Percentiles rank a stretch among this genome's conserved stretches.
These are phyloP conservation scores for Anhinga anhinga DNA, from an alignment of 2,113 vertebrate genomes.

Conservation along the genomic window DNA sequence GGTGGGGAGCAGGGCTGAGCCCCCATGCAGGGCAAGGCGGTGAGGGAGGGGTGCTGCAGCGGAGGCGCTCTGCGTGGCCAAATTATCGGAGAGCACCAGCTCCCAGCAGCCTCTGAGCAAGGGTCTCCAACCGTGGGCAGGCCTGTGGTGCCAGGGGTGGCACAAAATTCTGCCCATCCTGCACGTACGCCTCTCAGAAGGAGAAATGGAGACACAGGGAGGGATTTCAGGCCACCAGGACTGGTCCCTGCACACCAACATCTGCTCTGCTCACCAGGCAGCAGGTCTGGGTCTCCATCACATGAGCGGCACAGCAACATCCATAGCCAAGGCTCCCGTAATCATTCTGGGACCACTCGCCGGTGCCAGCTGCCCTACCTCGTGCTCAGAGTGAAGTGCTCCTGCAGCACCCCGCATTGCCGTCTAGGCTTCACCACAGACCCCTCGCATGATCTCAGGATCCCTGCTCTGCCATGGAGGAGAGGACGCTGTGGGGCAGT, in stretches of 20 bases:
- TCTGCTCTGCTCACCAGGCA: background rate
- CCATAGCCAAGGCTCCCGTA: background rate
- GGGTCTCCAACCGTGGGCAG: background rate
- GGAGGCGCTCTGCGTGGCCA: background rate
- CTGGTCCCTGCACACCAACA: background rate
- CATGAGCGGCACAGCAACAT: background rate
- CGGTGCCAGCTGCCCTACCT: background rate
- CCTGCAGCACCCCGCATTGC: background rate
- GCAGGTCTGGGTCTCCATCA: background rate
- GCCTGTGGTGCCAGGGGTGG: background rate
- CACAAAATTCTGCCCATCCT: background rate
- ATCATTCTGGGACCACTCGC: background rate
- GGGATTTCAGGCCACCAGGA: background rate
- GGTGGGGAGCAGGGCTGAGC: background rate
- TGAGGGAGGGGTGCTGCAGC: background rate
- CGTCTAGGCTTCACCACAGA: background rate
- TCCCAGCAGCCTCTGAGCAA: background rate
- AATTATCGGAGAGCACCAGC: background rate
- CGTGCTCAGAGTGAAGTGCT: fast-evolving
- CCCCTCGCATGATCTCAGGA: background rate
- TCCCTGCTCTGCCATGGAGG: background rate
- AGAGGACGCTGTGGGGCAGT: background rate
- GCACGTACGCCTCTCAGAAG: fast-evolving
- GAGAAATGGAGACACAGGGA: background rate
- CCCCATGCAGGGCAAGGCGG: too few species aligned